phyloP scores from a whole-genome alignment of 2,888 invertebrate genomes.

The Camptogramma bilineatum region DNA sequence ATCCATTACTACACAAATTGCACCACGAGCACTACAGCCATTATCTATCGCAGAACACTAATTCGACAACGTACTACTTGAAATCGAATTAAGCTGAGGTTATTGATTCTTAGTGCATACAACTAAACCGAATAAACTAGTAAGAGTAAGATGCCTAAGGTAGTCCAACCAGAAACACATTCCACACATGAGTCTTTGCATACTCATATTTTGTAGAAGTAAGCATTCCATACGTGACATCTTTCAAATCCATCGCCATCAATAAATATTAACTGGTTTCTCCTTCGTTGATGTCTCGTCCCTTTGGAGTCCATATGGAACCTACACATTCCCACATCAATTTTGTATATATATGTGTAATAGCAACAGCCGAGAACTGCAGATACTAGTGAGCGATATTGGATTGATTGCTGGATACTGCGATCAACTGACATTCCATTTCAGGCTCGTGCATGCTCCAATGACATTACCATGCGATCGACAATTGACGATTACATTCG shows the following conservation, averaged over 20 bases:
- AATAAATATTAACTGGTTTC: too few relatives aligned
- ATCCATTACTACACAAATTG: not conserved
- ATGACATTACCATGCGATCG: not conserved
- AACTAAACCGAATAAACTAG: not conserved
- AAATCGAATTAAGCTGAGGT: not conserved
- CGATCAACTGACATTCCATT: conserved; percentile 6
- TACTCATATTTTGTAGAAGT: too few relatives aligned
- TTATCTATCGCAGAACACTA: not conserved
- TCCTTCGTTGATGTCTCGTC: too few relatives aligned
- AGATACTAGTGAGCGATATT: conserved; percentile 5
- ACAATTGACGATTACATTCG: not conserved
- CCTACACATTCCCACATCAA: too few relatives aligned
- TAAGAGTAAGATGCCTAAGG: too few relatives aligned
- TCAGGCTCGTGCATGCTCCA: not conserved
- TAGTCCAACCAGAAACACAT: too few relatives aligned
- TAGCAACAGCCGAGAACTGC: not conserved
- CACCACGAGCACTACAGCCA: not conserved
- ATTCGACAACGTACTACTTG: not conserved
- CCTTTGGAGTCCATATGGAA: too few relatives aligned
- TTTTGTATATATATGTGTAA: not conserved
- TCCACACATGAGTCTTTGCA: too few relatives aligned
- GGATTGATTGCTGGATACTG: not conserved
- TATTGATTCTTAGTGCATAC: not conserved
- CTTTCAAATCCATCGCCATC: too few relatives aligned
- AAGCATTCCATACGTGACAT: too few relatives aligned